Percentiles rank a stretch among this genome's conserved stretches.
Conservation (phyloP, 2,888 invertebrate species). For the Tetheella fluctuosa region DNA sequence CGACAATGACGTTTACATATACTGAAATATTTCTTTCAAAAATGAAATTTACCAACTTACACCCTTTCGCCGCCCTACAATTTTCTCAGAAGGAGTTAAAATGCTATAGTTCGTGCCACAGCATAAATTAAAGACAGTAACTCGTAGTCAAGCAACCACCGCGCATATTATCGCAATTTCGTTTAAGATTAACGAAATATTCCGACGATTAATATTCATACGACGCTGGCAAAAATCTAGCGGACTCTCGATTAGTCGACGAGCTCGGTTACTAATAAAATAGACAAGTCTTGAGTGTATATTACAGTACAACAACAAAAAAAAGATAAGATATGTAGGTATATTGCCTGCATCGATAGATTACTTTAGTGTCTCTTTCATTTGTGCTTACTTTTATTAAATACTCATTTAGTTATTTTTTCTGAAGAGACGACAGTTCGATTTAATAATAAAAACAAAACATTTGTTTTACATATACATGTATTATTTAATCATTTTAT, state of each 20-base stretch:
- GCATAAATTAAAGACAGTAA: constrained; percentile 80
- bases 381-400: too few relatives aligned
- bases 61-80: constrained; percentile 20
- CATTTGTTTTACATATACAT: too few relatives aligned
- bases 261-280: neutral
- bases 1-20: too few relatives aligned
- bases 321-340: too few relatives aligned
- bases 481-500: too few relatives aligned
- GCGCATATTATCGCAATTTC: constrained; percentile 81
- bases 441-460: too few relatives aligned
- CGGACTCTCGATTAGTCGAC: constrained; percentile 60
- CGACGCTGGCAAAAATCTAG: constrained; percentile 52
- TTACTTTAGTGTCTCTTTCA: too few relatives aligned
- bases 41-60: constrained; percentile 38
- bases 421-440: too few relatives aligned
- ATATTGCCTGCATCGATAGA: too few relatives aligned
- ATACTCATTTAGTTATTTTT: too few relatives aligned
- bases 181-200: constrained; percentile 80
- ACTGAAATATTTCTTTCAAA: too few relatives aligned
- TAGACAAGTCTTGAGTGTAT: neutral
- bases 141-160: constrained; percentile 74
- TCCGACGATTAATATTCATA: constrained; percentile 72
- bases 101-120: constrained; percentile 81
- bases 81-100: constrained; percentile 81
- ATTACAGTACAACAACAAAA: too few relatives aligned